These are phyloP conservation scores for Pecten maximus DNA, from an alignment of 2,888 invertebrate genomes.

Conservation along the genomic window DNA sequence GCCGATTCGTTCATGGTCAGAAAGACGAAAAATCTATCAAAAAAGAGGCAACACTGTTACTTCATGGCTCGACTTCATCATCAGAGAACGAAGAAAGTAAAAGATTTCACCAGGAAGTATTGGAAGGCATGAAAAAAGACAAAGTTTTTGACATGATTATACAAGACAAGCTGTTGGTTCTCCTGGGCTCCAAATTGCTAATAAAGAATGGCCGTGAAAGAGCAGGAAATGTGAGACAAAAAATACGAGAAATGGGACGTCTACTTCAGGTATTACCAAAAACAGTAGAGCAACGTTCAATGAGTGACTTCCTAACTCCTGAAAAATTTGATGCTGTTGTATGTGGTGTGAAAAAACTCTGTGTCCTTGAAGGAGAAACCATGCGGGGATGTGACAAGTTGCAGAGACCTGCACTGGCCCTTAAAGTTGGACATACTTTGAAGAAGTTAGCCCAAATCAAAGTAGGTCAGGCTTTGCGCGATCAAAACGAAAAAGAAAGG, in stretches of 20 bases:
- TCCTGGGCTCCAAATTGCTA: background rate
- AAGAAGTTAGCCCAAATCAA: slow-evolving; percentile 36
- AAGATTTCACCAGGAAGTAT: too few relatives aligned
- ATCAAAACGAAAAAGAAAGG: background rate
- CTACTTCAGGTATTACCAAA: background rate
- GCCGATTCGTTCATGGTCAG: background rate
- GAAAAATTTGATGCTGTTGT: background rate
- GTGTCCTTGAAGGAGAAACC: background rate
- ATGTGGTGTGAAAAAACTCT: too few relatives aligned
- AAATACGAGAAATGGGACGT: background rate
- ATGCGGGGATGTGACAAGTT: background rate
- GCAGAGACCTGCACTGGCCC: background rate
- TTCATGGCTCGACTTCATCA: too few relatives aligned
- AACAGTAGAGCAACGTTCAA: background rate
- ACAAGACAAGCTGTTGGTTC: background rate
- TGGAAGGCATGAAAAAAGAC: background rate
- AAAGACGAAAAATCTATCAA: too few relatives aligned
- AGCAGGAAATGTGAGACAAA: background rate
- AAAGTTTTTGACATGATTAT: background rate
- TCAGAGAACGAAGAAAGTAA: too few relatives aligned
- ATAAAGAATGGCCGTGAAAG: background rate
- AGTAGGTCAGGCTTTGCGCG: slow-evolving; percentile 3
- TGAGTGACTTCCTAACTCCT: background rate
- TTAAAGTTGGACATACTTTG: slow-evolving; percentile 36
- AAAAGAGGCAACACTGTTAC: too few relatives aligned